These are phyloP conservation scores for Notarius quadriscutis DNA, from an alignment of 2,113 vertebrate species.

Conservation along the genomic window DNA sequence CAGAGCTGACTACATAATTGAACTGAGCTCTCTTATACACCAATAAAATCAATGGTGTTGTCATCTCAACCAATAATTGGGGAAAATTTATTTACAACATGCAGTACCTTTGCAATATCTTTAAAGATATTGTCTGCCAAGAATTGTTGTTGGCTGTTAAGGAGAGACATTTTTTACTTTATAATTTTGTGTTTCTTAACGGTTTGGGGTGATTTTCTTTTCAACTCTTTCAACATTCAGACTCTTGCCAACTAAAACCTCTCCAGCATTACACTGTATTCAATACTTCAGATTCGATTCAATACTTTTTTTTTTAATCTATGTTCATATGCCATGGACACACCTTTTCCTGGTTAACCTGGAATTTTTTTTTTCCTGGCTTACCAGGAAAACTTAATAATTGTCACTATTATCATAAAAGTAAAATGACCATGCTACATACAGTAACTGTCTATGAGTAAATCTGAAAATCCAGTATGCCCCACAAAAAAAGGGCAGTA, in stretches of 20 bases:
- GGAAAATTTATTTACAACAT: slow-evolving; percentile 18
- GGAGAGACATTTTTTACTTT: neutral
- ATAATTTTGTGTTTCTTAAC: neutral
- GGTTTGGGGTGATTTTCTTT: neutral
- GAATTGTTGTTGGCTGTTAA: slow-evolving; percentile 17
- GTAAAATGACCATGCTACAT: neutral
- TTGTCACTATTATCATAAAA: slow-evolving; percentile 12
- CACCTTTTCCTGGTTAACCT: neutral
- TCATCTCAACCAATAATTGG: slow-evolving; percentile 26
- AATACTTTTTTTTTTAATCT: neutral
- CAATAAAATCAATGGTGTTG: slow-evolving; percentile 57
- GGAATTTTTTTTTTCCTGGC: slow-evolving; percentile 45
- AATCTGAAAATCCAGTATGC: neutral
- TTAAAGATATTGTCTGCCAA: neutral
- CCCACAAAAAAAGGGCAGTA: neutral
- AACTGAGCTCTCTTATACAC: slow-evolving; percentile 41
- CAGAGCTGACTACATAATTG: slow-evolving; percentile 65
- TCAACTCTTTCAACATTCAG: neutral
- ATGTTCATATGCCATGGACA: neutral
- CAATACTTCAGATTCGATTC: neutral
- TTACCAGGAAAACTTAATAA: slow-evolving; percentile 59
- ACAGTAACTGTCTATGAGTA: neutral
- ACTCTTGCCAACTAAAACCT: neutral
- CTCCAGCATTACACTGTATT: too few relatives aligned
- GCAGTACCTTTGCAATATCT: neutral